Percentiles rank a stretch among this genome's conserved stretches.
These are phyloP conservation scores for Synanthedon myopaeformis DNA, from an alignment of 2,888 invertebrate genomes.

Conservation along the genomic window DNA sequence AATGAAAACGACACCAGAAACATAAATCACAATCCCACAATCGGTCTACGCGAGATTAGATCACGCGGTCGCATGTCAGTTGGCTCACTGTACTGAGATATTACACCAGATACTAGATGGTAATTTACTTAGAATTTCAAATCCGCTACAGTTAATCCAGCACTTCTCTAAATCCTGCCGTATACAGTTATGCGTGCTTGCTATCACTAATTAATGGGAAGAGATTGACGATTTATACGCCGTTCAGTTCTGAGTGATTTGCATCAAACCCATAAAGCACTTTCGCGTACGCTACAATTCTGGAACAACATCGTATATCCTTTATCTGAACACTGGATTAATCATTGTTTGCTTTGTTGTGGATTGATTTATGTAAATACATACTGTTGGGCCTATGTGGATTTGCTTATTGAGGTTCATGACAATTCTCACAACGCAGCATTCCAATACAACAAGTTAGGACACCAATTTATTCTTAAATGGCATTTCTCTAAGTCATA, in stretches of 20 bases:
- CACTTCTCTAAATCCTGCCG: neutral
- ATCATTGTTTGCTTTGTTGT: neutral
- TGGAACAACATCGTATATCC: neutral
- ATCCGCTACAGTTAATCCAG: neutral
- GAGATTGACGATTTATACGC: slow-evolving; percentile 8
- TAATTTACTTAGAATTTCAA: neutral
- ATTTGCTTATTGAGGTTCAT: too few relatives aligned
- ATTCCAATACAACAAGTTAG: too few relatives aligned
- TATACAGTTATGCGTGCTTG: neutral
- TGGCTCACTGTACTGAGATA: neutral
- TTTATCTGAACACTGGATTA: neutral
- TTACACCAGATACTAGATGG: neutral
- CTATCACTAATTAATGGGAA: slow-evolving; percentile 6
- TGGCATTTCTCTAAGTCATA: too few relatives aligned
- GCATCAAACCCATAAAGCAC: slow-evolving; percentile 4
- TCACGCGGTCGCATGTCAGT: neutral
- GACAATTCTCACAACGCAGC: too few relatives aligned
- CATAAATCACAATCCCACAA: too few relatives aligned
- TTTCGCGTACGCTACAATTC: slow-evolving; percentile 2
- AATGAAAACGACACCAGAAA: too few relatives aligned
- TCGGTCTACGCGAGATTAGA: neutral
- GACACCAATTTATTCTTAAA: too few relatives aligned
- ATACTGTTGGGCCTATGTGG: neutral
- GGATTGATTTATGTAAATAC: slow-evolving; percentile 1
- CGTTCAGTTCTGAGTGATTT: slow-evolving; percentile 9